Percentiles rank a stretch among this genome's conserved stretches.
These are phyloP conservation scores for Nothocercus nigrocapillus DNA, from an alignment of 2,113 vertebrate genomes.

Conservation along the genomic window DNA sequence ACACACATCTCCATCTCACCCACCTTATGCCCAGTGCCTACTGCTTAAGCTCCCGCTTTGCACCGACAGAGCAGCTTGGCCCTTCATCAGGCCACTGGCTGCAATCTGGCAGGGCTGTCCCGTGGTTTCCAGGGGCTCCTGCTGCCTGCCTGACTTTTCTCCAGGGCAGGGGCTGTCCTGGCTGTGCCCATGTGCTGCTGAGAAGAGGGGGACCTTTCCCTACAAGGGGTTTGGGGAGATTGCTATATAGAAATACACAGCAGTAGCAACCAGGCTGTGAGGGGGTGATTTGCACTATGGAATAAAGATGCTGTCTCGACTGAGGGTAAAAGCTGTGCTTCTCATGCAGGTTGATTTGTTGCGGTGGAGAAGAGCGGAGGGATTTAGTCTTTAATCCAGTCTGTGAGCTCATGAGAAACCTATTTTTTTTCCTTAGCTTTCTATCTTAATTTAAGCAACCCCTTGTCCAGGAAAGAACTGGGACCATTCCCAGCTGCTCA, in stretches of 20 bases:
- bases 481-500: not conserved
- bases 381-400: not conserved
- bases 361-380: not conserved
- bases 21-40: not conserved
- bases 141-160: not conserved
- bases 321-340: not conserved
- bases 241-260: not conserved
- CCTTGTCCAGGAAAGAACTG: not conserved
- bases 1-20: not conserved
- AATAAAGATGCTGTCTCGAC: rapidly evolving
- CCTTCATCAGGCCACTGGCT: not conserved
- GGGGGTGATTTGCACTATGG: not conserved
- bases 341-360: not conserved
- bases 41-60: not conserved
- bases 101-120: not conserved
- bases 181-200: not conserved
- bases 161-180: not conserved
- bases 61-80: not conserved
- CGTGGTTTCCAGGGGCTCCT: not conserved
- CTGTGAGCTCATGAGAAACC: not conserved
- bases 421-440: not conserved
- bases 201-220: not conserved
- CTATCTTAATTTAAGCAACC: not conserved
- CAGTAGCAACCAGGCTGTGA: not conserved
- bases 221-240: not conserved